Percentiles rank a stretch among this genome's conserved stretches.
Conservation (phyloP, 2,797 vertebrate species). For the Acanthornis magna region DNA sequence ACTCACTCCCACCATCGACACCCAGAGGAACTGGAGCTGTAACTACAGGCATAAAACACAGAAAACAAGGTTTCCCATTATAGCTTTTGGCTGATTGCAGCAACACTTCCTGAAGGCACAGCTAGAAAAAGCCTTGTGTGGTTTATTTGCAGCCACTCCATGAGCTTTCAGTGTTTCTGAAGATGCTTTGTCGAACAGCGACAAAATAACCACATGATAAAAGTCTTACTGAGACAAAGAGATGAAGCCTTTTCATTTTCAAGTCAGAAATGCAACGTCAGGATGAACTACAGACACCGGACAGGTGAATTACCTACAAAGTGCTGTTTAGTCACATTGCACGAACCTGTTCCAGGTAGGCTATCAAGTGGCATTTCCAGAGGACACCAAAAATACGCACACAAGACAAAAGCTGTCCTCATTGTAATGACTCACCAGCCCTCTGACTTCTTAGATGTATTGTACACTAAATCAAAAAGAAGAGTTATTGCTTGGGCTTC, state of each 20-base stretch:
- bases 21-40: not conserved
- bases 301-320: not conserved
- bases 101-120: not conserved
- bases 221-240: not conserved
- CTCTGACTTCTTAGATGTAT: not conserved
- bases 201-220: not conserved
- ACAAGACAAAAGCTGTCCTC: not conserved
- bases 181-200: not conserved
- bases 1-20: rapidly evolving
- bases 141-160: not conserved
- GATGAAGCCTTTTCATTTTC: not conserved
- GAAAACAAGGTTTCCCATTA: not conserved
- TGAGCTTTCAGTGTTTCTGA: not conserved
- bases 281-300: not conserved
- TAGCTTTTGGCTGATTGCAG: not conserved
- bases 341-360: rapidly evolving
- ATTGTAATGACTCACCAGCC: not conserved
- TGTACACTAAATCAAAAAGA: not conserved
- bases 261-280: not conserved
- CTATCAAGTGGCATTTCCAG: not conserved
- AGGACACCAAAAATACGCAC: not conserved
- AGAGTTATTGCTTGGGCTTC: not conserved
- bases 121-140: not conserved
- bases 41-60: too few relatives aligned
- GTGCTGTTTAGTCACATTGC: not conserved